Base-by-base conservation (phyloP, 1,140 invertebrate genomes). In the Ganaspis sp. region DNA sequence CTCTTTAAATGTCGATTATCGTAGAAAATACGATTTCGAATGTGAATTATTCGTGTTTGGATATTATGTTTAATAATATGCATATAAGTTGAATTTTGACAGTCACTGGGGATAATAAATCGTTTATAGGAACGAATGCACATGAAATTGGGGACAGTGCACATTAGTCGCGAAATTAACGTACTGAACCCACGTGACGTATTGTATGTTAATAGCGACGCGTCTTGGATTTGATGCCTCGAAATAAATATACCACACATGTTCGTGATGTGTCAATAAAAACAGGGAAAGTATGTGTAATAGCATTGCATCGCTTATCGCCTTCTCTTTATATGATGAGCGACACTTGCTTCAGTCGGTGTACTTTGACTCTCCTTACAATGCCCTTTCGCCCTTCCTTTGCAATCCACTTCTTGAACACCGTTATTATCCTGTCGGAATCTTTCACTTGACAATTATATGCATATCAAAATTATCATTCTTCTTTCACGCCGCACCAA, bases 301-400 rank as follows among this genome's bases (percentile, higher is more conserved):
- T 12, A 64, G 9, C 6, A n/a, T 34, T 8, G 12, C 15, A 64
- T 64, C 26, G 58, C 58, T 12, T 64, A n/a, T n/a, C n/a, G n/a
- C n/a, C n/a, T n/a, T n/a, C n/a, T 64, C 58, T 29, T 21, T n/a
- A 15, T 34, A 64, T 64, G 58, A 64, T 26, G 58, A 29, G 26
- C 58, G 58, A 64, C 58, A 64, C 58, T 29, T 64, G 29, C 21
- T 49, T 64, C 23, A 11, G 58, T 26, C 58, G 58, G 58, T 64
- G 26, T 64, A 64, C 58, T 64, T 64, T 64, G 58, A 29, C 58
- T 64, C 29, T 64, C 58, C 23, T 29, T 64, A n/a, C 29, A 64
- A 29, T 64, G 58, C 58, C 58, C 58, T 64, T n/a, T 49, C 58
- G 58, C 58, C 58, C 58, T 64, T 64, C 29, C 58, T n/a, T 26